Conservation (phyloP, 1,140 invertebrate species). For the Whitmania pigra region DNA sequence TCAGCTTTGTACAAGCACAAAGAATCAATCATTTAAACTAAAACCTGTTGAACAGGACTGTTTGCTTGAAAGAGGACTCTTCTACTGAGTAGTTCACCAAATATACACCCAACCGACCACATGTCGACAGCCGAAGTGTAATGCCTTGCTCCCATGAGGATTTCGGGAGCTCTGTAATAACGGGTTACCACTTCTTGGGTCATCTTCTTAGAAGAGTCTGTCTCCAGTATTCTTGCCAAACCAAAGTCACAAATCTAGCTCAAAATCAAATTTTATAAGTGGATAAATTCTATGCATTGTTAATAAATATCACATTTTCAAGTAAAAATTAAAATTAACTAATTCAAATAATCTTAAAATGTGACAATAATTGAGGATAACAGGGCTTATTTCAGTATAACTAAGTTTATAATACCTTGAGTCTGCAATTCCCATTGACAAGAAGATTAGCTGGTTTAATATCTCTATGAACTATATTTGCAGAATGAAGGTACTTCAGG, state of each 20-base stretch:
- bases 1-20: neutral
- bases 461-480: constrained; percentile 89
- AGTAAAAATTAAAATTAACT: neutral
- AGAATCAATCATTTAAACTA: neutral
- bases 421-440: constrained; percentile 94
- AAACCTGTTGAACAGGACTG: constrained; percentile 79
- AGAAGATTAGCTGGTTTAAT: constrained; percentile 98
- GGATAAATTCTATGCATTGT: neutral
- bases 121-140: constrained; percentile 22
- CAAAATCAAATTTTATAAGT: constrained; percentile 22
- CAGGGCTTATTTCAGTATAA: too few species aligned
- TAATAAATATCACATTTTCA: neutral
- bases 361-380: too few species aligned
- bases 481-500: constrained; percentile 93
- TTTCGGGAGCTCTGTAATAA: constrained; percentile 48
- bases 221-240: constrained; percentile 81
- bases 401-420: constrained; percentile 57
- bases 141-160: constrained; percentile 23
- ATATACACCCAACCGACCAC: constrained; percentile 26
- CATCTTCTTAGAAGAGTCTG: constrained; percentile 78
- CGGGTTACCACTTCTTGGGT: constrained; percentile 84
- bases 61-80: constrained; percentile 93
- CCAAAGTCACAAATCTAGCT: constrained; percentile 92
- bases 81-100: constrained; percentile 52
- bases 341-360: neutral